Base-by-base conservation (phyloP, 2,888 invertebrate genomes). In the Acleris literana region DNA sequence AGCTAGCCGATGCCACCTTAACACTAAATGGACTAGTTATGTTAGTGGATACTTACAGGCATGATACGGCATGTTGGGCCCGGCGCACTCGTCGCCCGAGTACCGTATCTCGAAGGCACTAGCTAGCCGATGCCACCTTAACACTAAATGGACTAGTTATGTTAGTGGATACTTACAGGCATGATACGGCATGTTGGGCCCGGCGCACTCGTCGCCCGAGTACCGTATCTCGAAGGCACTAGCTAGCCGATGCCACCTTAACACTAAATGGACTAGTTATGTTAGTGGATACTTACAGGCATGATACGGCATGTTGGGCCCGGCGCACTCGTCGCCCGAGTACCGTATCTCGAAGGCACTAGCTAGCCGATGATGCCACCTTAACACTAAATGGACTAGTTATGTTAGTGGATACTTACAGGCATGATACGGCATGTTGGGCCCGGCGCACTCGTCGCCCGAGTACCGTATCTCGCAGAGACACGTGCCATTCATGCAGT, bases 91-190 rank as follows among this genome's bases (percentile, higher is more conserved):
- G 68, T 96, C 95, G 11, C 98, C 98, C 68, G 97, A 94, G 86
- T 96, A 98, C 63, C 95, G 94, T 76, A 98, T 98, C 93, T 97
- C 97, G 88, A 98, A 98, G 74, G n/a, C n/a, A n/a, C n/a, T n/a
- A n/a, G n/a, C n/a, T n/a, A n/a, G n/a, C n/a, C n/a, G n/a, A n/a
- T n/a, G n/a, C n/a, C 25, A 25, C 25, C 25, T 25, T 25, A 25
- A 25, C 1, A 6, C 6, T 25, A 25, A 6, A 25, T 25, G 25
- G 6, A 25, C 25, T 25, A 25, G 6, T 6, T 25, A 25, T 6
- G 25, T 7, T 6, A 25, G 25, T 25, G 25, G 29, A 29, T 1
- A 73, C 73, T 75, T 64, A 78, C 92, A 90, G 44, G 93, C 93
- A 79, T 94, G 96, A 80, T 97, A 97, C 65, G 95, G 95, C 68